Evolutionary conservation across 2,888 invertebrate genomes (phyloP), one percentile per base, ranked within the genome.

Genomic region (Apotomis betuletana): DNA sequence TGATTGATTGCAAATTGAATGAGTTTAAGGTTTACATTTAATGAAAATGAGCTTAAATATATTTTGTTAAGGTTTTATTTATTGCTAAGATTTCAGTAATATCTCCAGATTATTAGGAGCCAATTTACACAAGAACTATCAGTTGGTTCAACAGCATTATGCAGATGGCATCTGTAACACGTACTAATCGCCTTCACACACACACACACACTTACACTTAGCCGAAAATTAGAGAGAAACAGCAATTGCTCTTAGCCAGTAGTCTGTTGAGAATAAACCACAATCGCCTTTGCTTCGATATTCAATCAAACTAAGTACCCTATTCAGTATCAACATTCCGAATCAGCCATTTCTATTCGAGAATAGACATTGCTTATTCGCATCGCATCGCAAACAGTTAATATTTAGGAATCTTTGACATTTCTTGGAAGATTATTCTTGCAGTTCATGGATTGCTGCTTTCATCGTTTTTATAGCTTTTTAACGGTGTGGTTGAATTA

Each of bases 111-210:
- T 65, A 61, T 65, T 65, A 61, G 55, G 46, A 15, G 8, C 13
- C 38, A 67, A 46, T 61, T 65, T 65, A 55, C 60, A 60, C 60
- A 55, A 70, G 49, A 61, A 65, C 54, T 6, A 58, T 59, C 44
- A 41, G 70, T 41, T 64, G 54, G 46, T 55, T 60, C 38, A 70
- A 60, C 60, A 60, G 60, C 54, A 64, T 70, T 64, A 70, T 63
- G 64, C 52, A 67, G 70, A 54, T 51, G 64, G 54, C 68, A 68
- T 68, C 70, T 64, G 51, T 64, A 59, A 52, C 44, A 36, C 27
- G 13, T 64, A 54, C 64, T 52, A 60, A 64, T 65, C 15, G 46
- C 15, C 59, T 54, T 60, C 64, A 41, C 63, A 58, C 27, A 27
- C 64, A 41, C 63, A 58, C 27, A 27, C 27, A 27, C 27, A 27